Conservation (phyloP, 2,797 vertebrate species). For the Jordanella pulchra region DNA sequence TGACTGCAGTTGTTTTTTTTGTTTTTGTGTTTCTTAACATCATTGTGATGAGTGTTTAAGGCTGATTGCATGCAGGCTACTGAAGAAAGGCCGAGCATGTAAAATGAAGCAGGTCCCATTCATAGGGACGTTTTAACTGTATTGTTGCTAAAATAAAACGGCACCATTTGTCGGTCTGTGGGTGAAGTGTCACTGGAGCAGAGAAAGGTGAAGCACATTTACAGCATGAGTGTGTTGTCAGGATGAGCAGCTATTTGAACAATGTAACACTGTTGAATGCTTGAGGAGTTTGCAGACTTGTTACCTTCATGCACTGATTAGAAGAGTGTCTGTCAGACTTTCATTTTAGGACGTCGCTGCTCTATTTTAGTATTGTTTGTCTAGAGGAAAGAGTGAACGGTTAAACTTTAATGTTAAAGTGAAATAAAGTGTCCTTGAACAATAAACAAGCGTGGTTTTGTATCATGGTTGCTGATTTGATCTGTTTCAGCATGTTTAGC, state of each 20-base stretch:
- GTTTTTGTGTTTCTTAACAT: constrained; percentile 2
- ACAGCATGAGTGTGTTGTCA: constrained; percentile 19
- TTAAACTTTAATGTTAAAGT: constrained; percentile 14
- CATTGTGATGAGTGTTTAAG: neutral
- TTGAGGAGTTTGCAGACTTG: constrained; percentile 11
- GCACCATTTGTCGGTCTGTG: constrained; percentile 10
- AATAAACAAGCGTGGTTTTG: neutral
- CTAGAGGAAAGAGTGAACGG: constrained; percentile 14
- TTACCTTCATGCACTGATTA: constrained; percentile 26
- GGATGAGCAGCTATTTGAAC: constrained; percentile 52
- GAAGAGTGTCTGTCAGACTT: neutral
- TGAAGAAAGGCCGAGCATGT: neutral
- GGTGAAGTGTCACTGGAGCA: constrained; percentile 33
- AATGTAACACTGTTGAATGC: constrained; percentile 39
- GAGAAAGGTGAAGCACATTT: constrained; percentile 24
- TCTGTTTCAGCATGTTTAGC: constrained; percentile 6
- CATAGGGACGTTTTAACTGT: neutral
- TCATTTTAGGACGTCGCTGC: constrained; percentile 10
- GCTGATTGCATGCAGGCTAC: constrained; percentile 12
- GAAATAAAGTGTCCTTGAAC: constrained; percentile 58
- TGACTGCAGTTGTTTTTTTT: neutral
- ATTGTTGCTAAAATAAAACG: constrained; percentile 3
- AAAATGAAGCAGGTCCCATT: neutral
- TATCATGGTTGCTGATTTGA: neutral
- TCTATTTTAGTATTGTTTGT: constrained; percentile 48